Base-by-base conservation (phyloP, 2,113 vertebrate species). In the Gnathonemus longibarbis region DNA sequence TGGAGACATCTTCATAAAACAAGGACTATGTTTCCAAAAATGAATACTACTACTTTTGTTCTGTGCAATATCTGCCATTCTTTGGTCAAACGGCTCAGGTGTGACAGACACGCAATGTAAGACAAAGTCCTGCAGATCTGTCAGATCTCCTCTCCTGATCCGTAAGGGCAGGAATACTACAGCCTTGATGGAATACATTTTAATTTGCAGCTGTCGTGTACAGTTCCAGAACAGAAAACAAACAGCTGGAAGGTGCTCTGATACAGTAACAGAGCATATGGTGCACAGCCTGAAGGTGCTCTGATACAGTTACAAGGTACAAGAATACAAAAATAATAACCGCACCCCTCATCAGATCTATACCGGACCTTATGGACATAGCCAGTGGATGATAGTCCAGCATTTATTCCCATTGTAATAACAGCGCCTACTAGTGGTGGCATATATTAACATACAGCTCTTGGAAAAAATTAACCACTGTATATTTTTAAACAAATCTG, bases 11-110 rank as follows among this genome's bases (percentile, higher is more conserved):
- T 94, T 95, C 94, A 94, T 95, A 94, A 96, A 95, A 94, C 92
- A 96, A 95, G 24, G 24, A n/a, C 9, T n/a, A n/a, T 95, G 93
- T 92, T 94, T 94, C 93, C 93, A 94, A 94, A 92, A 94, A 94
- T 94, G 91, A 88, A 91, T 92, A 93, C 91, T 92, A 56, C 1
- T 56, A 93, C 94, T 92, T 94, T 91, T 91, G 90, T 89, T 92
- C 91, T 90, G 93, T 94, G 93, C 94, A 94, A 95, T 94, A 95
- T 96, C 93, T 93, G 93, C 94, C 93, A 92, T 94, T 94, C 93
- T 94, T 94, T 93, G 93, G 91, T 86, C 88, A 92, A 90, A 91
- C 8, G 91, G 89, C 91, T 90, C n/a, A 3, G 62, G 62, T 31
- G 9, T 70, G 10, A 80, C 2, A 1, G 74, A 80, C 74, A 42